Base-by-base conservation (phyloP, 2,113 vertebrate genomes). In the Atherinomorus stipes region DNA sequence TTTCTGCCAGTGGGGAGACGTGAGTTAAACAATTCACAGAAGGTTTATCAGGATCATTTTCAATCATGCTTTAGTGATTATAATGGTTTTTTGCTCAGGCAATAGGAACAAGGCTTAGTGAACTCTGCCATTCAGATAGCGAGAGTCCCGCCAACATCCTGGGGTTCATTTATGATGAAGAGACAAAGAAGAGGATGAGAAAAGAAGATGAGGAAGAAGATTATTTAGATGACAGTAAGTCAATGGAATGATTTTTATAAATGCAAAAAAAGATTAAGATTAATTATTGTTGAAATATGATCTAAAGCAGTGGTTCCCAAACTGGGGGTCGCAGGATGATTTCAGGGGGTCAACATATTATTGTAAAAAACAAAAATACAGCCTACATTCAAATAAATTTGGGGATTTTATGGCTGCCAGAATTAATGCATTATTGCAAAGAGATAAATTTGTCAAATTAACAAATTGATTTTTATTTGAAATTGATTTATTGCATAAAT, bases 201-300 rank as follows among this genome's bases (percentile, higher is more conserved):
- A 99, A 98, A 85, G 98, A 99, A 83, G 98, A 99, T 71, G 97
- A 99, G 90, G 97, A 99, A 58, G 98, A 99, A 93, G 98, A 99
- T 91, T 99, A 97, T 94, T 94, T 99, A 92, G 97, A 99, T 92
- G 98, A 99, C 94, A 99, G 98, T 99, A 94, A 96, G 97, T 84
- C 21, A 22, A 21, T 64, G 44, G 2, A 69, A 2, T 7, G 2
- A 23, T 28, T 49, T 16, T 65, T 4, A 4, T 3, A 31, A 31
- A 3, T 31, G 3, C 3, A 31, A 31, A 31, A 31, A 31, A 4
- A 31, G 3, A 34, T 28, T 28, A 28, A 28, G 28, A 28, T 28
- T 6, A 28, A 6, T 28, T 28, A 6, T 28, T 28, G 28, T 28
- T 28, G 28, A 6, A 28, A 28, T 28, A 3, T 28, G 6, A 28